Conservation (phyloP, 2,888 invertebrate genomes). For the Heliconius cydno region DNA sequence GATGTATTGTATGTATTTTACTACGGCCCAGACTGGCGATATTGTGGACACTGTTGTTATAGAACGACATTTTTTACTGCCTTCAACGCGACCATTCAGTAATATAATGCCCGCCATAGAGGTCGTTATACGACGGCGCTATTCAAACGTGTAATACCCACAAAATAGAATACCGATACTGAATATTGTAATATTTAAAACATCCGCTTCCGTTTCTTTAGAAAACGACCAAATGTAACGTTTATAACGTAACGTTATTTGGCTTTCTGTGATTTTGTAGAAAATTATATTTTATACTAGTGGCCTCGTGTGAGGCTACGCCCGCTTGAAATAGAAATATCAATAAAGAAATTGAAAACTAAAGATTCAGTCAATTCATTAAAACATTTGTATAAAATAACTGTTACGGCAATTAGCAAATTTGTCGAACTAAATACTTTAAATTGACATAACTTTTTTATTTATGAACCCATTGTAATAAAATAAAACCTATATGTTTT, state of each 20-base stretch:
- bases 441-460: no score
- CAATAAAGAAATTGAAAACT: no score
- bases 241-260: no score
- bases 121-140: constrained; percentile 47
- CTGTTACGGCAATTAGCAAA: no score
- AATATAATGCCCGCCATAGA: constrained; percentile 52
- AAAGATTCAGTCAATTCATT: no score
- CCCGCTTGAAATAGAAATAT: no score
- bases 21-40: constrained; percentile 77
- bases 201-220: constrained; percentile 32
- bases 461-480: no score
- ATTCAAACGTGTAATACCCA: constrained; percentile 43
- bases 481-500: no score
- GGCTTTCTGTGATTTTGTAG: not conserved
- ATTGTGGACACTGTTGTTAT: constrained; percentile 76
- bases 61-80: constrained; percentile 78
- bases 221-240: constrained; percentile 15
- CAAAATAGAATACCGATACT: constrained; percentile 41
- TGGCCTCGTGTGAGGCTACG: no score
- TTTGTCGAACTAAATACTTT: no score
- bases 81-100: constrained; percentile 66
- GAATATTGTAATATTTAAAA: constrained; percentile 39
- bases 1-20: constrained; percentile 82
- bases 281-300: constrained; percentile 3
- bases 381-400: no score